Conservation (phyloP, 2,888 invertebrate genomes). For the Crocallis elinguaria region DNA sequence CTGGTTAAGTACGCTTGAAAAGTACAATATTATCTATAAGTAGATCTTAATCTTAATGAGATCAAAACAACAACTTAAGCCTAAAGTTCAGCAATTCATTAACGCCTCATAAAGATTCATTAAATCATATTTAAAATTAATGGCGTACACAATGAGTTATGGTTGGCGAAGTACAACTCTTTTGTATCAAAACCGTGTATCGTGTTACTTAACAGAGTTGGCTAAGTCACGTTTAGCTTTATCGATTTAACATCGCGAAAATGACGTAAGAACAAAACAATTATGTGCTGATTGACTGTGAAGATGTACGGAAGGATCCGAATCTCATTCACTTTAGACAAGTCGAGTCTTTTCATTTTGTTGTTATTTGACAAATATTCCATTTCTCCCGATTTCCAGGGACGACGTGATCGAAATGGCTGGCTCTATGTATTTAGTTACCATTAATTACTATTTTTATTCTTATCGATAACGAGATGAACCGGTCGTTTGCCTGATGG, state of each 20-base stretch:
- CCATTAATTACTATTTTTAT: no score
- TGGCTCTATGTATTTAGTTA: no score
- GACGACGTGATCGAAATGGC: no score
- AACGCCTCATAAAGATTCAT: slow-evolving; percentile 62
- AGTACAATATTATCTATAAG: slow-evolving; percentile 14
- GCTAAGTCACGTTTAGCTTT: slow-evolving; percentile 73
- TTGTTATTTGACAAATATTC: no score
- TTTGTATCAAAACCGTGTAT: slow-evolving; percentile 62
- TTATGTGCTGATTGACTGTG: slow-evolving; percentile 42
- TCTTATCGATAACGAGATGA: no score
- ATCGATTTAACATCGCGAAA: slow-evolving; percentile 67
- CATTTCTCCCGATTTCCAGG: no score
- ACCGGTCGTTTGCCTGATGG: no score
- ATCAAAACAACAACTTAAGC: slow-evolving; percentile 22
- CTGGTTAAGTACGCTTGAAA: slow-evolving; percentile 6
- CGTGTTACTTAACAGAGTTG: slow-evolving; percentile 69
- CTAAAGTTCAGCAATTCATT: slow-evolving; percentile 52
- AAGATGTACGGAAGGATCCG: background rate
- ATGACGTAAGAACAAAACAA: slow-evolving; percentile 62
- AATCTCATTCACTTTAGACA: background rate
- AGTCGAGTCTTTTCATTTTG: background rate
- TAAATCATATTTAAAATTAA: slow-evolving; percentile 72
- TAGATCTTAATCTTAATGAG: slow-evolving; percentile 26
- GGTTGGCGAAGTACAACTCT: slow-evolving; percentile 68
- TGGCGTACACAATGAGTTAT: slow-evolving; percentile 67